Evolutionary conservation across 53 echinoderm and acorn worm genomes (phyloP), one percentile per base, ranked within the genome.

Genomic region (Holothuria leucospilota): DNA sequence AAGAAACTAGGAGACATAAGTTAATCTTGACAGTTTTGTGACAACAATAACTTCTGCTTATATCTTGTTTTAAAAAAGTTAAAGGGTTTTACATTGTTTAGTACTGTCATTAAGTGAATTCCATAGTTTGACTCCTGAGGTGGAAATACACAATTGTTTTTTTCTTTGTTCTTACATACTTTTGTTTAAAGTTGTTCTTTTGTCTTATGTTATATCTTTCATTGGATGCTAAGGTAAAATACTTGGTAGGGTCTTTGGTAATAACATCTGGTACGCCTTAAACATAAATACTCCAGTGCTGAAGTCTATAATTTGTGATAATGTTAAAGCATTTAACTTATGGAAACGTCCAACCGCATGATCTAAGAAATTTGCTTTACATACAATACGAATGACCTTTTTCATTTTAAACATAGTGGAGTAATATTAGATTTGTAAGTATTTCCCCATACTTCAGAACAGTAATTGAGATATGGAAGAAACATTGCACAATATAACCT

Each of bases 241-340:
- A 13, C 9, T 42, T 51, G 8, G 51, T 77, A 51, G 49, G 77
- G 53, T 15, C 49, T 41, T 52, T 40, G 51, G 77, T 77, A 77
- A 51, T 41, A 26, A 77, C 41, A 41, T 77, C 13, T 77, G 51
- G 12, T 77, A 77, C 5, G 49, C 51, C 51, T 77, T 51, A 42
- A 77, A 51, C 20, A 77, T 77, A 42, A 77, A 77, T 77, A 77
- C 52, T 77, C 52, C 77, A n/a, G 77, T 51, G 26, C 77, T 77
- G 52, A 77, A 77, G 51, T 51, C 53, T 77, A 51, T 77, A 77
- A 77, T 77, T 41, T 77, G 77, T 5, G n/a, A 51, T 52, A 77
- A 42, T 42, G 42, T 77, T 46, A 77, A 42, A 5, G 77, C 25
- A 2, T 75, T 38, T 49, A 75, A 75, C 25, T 51, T 75, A 40